These are phyloP conservation scores for Cyprinodon tularosa DNA, from an alignment of 2,113 vertebrate species.

Conservation along the genomic window DNA sequence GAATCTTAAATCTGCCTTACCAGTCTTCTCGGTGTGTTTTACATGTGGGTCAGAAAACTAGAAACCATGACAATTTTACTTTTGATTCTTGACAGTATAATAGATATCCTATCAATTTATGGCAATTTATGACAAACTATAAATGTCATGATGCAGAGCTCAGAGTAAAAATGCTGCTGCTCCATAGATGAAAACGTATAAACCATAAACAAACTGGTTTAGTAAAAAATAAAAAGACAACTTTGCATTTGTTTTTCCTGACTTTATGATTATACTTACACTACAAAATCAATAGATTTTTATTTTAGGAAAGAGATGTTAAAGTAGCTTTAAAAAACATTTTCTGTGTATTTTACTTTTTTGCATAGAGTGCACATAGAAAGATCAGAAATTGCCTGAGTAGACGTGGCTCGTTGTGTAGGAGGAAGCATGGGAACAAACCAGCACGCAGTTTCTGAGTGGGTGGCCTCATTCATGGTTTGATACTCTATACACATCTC, in stretches of 20 bases:
- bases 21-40: no score
- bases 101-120: not conserved
- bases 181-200: not conserved
- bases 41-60: no score
- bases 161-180: conserved; percentile 2
- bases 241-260: conserved; percentile 6
- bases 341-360: conserved; percentile 21
- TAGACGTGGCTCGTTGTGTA: conserved; percentile 33
- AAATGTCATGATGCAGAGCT: not conserved
- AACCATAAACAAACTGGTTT: not conserved
- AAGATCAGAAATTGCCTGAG: conserved; percentile 38
- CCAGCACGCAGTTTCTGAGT: conserved; percentile 48
- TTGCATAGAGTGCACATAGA: conserved; percentile 41
- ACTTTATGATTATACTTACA: conserved; percentile 15
- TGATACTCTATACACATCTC: conserved; percentile 27
- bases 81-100: no score
- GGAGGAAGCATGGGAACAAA: conserved; percentile 36
- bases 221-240: conserved; percentile 14
- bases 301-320: conserved; percentile 1
- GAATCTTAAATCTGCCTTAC: no score
- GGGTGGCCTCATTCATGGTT: conserved; percentile 56
- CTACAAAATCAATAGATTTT: not conserved
- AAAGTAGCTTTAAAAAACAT: conserved; percentile 40
- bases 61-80: no score
- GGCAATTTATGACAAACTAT: not conserved